Evolutionary conservation across 2,797 vertebrate species (phyloP), one percentile per base, ranked within the genome.

Genomic region (Melanotaenia parkinsoni): DNA sequence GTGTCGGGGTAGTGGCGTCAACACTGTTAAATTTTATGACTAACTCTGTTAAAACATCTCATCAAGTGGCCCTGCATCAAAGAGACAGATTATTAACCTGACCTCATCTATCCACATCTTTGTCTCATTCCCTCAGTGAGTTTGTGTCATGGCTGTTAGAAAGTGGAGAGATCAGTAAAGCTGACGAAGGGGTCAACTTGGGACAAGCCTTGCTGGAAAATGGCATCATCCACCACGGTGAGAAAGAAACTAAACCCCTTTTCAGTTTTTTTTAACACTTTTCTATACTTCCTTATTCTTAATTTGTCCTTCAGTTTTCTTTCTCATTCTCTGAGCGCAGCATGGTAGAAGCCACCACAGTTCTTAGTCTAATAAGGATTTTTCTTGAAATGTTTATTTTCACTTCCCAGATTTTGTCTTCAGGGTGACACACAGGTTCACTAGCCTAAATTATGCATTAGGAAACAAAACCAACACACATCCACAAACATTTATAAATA

Each of bases 181-280:
- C 96, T 0, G 98, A 99, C 37, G 98, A 99, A 90, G 98, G 98
- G 2, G 96, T 99, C 81, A 99, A 99, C 91, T 83, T 99, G 88
- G 98, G 98, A 86, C 98, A 99, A 87, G 98, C 98, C 7, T 89
- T 99, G 37, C 63, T 99, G 92, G 98, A 99, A 90, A 99, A 99
- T 1, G 98, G 98, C 69, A 98, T 99, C 76, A 99, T 99, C 89
- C 98, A 99, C 91, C 98, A 99, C 0, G 97, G 98, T 98, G 91
- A 96, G 96, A 80, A 50, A 8, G 57, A 66, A 24, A 43, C 63
- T 33, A 32, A 0, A 35, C 33, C 26, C 18, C 61, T 43, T 60
- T 1, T 11, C 5, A 22, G 22, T 62, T 9, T 4, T 33, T 4
- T 33, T 33, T 45, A 14, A 47, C 35, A 47, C 10, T 57, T 5